A percentile compares a stretch with the other conserved stretches of the same genome.
phyloP scores from a whole-genome alignment of 2,888 invertebrate species.

The Spisula subtruncata region DNA sequence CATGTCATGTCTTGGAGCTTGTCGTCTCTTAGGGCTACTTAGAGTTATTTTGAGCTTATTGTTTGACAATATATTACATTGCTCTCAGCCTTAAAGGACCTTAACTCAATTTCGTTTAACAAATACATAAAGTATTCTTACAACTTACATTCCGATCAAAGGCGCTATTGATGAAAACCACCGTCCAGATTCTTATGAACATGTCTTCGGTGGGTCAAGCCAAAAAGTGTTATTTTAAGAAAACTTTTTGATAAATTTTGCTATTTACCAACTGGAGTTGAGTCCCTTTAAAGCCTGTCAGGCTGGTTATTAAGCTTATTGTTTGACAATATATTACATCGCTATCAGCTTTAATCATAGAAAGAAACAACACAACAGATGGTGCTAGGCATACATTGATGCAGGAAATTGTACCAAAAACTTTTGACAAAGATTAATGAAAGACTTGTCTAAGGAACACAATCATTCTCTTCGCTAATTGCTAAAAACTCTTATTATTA shows the following conservation, averaged over 20 bases:
- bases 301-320: neutral
- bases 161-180: no score
- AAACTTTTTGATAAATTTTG: no score
- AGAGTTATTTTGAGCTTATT: neutral
- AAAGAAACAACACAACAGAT: constrained; percentile 25
- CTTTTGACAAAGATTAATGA: constrained; percentile 57
- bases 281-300: neutral
- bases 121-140: no score
- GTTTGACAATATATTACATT: neutral
- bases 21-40: no score
- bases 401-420: constrained; percentile 24
- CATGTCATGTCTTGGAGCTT: no score
- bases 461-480: constrained; percentile 64
- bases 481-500: constrained; percentile 57
- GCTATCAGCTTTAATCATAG: constrained; percentile 14
- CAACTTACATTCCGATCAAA: no score
- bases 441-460: constrained; percentile 45
- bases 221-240: no score
- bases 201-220: no score
- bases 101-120: no score
- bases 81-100: constrained; percentile 8
- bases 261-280: no score
- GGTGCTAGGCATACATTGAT: constrained; percentile 34
- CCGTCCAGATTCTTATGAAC: no score
- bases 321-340: neutral